phyloP scores from a whole-genome alignment of 2,888 invertebrate species.

The Atrina japonica region DNA sequence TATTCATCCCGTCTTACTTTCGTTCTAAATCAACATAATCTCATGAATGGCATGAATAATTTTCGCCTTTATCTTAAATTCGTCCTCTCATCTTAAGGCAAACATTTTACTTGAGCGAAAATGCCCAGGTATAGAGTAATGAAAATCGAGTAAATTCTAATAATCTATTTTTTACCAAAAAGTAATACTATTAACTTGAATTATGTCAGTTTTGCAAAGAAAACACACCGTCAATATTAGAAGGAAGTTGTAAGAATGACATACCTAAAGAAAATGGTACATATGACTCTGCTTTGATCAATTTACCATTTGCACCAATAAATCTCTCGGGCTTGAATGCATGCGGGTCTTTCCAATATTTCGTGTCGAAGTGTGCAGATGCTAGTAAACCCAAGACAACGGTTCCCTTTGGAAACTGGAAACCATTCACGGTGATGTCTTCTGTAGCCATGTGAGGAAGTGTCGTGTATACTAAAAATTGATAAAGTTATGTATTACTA shows the following conservation, averaged over 20 bases:
- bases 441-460: slow-evolving; percentile 48
- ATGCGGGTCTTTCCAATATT: slow-evolving; percentile 58
- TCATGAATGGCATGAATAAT: no score
- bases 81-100: no score
- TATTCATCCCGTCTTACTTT: no score
- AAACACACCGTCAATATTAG: no score
- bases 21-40: no score
- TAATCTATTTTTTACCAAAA: no score
- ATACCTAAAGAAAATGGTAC: slow-evolving; percentile 42
- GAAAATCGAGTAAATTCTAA: no score
- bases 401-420: slow-evolving; percentile 52
- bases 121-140: no score
- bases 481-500: background rate
- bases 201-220: no score
- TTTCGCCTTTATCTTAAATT: no score
- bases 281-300: slow-evolving; percentile 23
- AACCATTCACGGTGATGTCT: slow-evolving; percentile 42
- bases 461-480: slow-evolving; percentile 40
- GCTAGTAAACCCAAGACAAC: slow-evolving; percentile 57
- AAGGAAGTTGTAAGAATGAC: background rate
- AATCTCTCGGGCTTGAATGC: slow-evolving; percentile 61
- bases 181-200: no score
- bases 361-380: slow-evolving; percentile 60
- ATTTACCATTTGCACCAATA: slow-evolving; percentile 27
- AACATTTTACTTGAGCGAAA: no score